These are phyloP conservation scores for Nasonia giraulti DNA, from an alignment of 1,140 invertebrate genomes.

Conservation along the genomic window DNA sequence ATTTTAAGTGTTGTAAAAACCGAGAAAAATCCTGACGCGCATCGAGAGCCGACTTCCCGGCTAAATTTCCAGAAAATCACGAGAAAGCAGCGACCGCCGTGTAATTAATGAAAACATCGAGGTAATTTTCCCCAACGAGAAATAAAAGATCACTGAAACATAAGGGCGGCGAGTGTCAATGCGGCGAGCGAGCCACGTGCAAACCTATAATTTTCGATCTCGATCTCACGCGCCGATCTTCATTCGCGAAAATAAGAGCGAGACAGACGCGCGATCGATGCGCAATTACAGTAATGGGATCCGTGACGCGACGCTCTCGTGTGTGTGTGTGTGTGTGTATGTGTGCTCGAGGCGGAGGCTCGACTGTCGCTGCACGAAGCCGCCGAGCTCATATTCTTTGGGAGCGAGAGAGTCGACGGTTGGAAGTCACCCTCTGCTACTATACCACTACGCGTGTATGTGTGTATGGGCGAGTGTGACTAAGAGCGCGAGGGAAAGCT, in stretches of 20 bases:
- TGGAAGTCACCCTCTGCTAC: constrained; percentile 42
- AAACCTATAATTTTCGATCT: constrained; percentile 47
- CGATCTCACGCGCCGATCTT: constrained; percentile 16
- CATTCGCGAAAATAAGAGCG: constrained; percentile 44
- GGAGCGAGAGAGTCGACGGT: not conserved
- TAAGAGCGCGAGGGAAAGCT: constrained; percentile 37
- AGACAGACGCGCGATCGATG: constrained; percentile 51
- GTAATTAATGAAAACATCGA: constrained; percentile 33
- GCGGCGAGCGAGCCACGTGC: not conserved
- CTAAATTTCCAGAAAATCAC: not conserved
- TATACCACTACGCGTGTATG: not conserved
- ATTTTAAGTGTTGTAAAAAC: not conserved
- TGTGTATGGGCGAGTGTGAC: constrained; percentile 19
- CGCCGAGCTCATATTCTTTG: constrained; percentile 11
- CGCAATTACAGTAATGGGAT: constrained; percentile 64
- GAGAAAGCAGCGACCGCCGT: not conserved
- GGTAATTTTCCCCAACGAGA: constrained; percentile 10
- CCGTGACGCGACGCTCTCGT: constrained; percentile 9
- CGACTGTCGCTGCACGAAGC: not conserved
- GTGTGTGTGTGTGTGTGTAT: no score
- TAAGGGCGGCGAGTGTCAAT: constrained; percentile 25
- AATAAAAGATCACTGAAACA: not conserved
- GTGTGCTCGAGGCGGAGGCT: not conserved
- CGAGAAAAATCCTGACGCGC: not conserved
- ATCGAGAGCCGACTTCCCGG: no score